Base-by-base conservation (phyloP, 1,140 invertebrate genomes). In the Atta texana region DNA sequence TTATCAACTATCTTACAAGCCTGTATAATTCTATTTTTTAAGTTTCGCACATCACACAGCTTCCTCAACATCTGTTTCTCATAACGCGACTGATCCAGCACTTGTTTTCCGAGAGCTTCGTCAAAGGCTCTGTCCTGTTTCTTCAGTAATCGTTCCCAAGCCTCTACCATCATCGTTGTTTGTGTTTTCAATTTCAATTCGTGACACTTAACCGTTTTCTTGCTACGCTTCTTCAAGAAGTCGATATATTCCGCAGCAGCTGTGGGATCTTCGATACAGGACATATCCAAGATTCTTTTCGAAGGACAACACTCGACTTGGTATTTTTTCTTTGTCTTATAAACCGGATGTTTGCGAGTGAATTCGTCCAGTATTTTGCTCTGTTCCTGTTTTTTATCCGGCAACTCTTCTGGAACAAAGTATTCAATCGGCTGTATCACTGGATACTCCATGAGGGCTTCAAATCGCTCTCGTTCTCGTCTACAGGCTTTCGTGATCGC, bases 31-130 rank as follows among this genome's bases (percentile, higher is more conserved):
- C 95, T 94, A 14, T 95, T 93, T 49, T 95, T 96, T 87, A 96
- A 94, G 44, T 96, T 93, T 24, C 96, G 95, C 0, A 96, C 95
- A 89, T 96, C 96, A 91, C 96, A 95, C 53, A 97, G 92, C 93
- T 96, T 96, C 49, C 95, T 95, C 49, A 96, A 94, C 92, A 97
- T 96, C 92, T 96, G 95, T 90, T 97, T 97, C 87, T 97, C 96
- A 91, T 96, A 96, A 34, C 95, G 94, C 2, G 96, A 96, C 74
- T 97, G 95, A 88, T 96, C 95, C 87, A 96, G 91, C 4, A 96
- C 94, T 87, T 96, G 96, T 78, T 95, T 94, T 0, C 95, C 95
- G 18, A 96, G 92, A n/a, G 94, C 91, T 57, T 93, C 93, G 86
- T 96, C 95, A 28, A 96, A 91, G 71, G 94, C 92, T 63, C 90